phyloP scores from a whole-genome alignment of 1,140 invertebrate genomes.

The Atta cephalotes region DNA sequence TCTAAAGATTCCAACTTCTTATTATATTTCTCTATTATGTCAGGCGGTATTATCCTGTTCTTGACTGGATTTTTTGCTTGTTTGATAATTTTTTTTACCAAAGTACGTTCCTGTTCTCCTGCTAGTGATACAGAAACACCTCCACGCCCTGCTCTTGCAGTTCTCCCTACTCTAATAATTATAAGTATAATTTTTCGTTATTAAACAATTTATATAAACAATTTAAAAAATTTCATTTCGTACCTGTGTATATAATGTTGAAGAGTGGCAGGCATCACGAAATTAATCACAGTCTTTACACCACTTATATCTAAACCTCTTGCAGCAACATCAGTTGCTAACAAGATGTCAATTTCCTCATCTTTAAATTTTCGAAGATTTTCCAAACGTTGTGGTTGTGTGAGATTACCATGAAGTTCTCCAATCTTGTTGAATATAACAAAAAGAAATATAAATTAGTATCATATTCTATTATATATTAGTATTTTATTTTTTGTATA shows the following conservation, averaged over 20 bases:
- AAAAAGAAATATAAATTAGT: constrained; percentile 27
- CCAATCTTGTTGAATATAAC: constrained; percentile 88
- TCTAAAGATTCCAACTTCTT: constrained; percentile 91
- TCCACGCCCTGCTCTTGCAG: constrained; percentile 96
- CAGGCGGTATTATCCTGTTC: constrained; percentile 93
- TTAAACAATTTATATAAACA: background rate
- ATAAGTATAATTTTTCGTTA: constrained; percentile 13
- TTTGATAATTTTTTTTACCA: constrained; percentile 97
- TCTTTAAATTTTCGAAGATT: constrained; percentile 96
- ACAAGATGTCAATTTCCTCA: constrained; percentile 95
- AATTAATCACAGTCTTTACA: constrained; percentile 99
- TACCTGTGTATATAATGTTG: constrained; percentile 98
- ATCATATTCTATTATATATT: background rate
- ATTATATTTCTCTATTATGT: constrained; percentile 96
- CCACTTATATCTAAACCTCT: constrained; percentile 98
- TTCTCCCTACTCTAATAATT: constrained; percentile 92
- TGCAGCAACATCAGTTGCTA: constrained; percentile 98
- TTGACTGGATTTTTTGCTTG: constrained; percentile 95
- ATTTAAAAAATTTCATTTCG: constrained; percentile 76
- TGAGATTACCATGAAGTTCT: constrained; percentile 98
- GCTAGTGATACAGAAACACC: constrained; percentile 97
- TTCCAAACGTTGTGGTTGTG: constrained; percentile 96
- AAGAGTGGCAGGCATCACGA: constrained; percentile 96
- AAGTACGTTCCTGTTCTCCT: constrained; percentile 95
- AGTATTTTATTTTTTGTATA: background rate